A percentile compares a stretch with the other conserved stretches of the same genome.
phyloP scores from a whole-genome alignment of 2,888 invertebrate species.

The Endomychus coccineus region DNA sequence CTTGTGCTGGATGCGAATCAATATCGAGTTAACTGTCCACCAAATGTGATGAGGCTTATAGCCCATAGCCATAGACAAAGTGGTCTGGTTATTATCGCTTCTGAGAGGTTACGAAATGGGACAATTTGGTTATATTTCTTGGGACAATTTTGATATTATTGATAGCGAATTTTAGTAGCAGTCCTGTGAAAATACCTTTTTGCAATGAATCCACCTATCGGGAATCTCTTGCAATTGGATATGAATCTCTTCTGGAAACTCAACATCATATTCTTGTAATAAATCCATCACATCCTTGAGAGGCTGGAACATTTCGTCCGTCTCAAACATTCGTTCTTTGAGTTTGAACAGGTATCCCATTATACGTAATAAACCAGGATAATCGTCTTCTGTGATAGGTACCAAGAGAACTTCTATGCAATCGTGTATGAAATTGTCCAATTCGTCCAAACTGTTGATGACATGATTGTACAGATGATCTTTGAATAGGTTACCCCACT shows the following conservation, averaged over 20 bases:
- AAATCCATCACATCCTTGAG: slow-evolving; percentile 79
- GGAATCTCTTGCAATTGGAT: slow-evolving; percentile 75
- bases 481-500: slow-evolving; percentile 85
- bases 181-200: slow-evolving; percentile 56
- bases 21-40: too few species aligned
- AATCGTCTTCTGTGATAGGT: slow-evolving; percentile 75
- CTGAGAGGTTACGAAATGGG: too few species aligned
- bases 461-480: slow-evolving; percentile 78
- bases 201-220: slow-evolving; percentile 78
- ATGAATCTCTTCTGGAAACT: slow-evolving; percentile 71
- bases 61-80: too few species aligned
- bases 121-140: too few species aligned
- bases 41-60: too few species aligned
- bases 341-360: slow-evolving; percentile 74
- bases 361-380: slow-evolving; percentile 72
- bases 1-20: too few species aligned
- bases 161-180: too few species aligned
- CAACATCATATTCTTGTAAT: slow-evolving; percentile 77
- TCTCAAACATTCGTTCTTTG: slow-evolving; percentile 69
- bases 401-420: slow-evolving; percentile 65
- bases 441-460: slow-evolving; percentile 64
- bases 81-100: too few species aligned
- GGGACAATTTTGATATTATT: too few species aligned
- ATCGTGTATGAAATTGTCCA: slow-evolving; percentile 70
- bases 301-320: slow-evolving; percentile 87